These are phyloP conservation scores for Chloroceryle inda DNA, from an alignment of 2,797 vertebrate species.

Conservation along the genomic window DNA sequence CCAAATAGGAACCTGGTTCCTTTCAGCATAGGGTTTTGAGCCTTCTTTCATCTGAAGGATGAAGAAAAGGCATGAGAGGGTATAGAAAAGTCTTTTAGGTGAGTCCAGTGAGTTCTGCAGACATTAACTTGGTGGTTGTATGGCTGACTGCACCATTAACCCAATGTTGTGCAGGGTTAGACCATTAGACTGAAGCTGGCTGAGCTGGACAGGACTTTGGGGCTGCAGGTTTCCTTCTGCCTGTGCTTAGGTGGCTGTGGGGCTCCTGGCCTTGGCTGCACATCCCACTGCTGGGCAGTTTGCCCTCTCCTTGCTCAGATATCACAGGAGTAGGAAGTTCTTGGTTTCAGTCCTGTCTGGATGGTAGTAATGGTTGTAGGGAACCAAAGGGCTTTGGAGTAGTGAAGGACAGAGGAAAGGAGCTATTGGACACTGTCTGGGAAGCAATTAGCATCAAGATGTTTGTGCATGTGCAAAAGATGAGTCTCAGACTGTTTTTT, in stretches of 20 bases:
- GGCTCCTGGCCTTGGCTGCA: neutral
- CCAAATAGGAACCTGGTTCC: neutral
- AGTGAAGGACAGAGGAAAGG: neutral
- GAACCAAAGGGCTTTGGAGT: neutral
- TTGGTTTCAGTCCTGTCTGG: neutral
- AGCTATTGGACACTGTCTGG: neutral
- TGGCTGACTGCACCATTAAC: neutral
- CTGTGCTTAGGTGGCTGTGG: fast-evolving
- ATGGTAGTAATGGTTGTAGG: neutral
- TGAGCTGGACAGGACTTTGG: neutral
- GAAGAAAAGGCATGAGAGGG: neutral
- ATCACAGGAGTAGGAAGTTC: neutral
- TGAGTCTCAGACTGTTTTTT: neutral
- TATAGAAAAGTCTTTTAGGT: neutral
- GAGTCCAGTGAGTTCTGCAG: neutral
- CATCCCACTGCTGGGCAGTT: neutral
- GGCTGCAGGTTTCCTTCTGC: neutral
- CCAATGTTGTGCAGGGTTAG: fast-evolving
- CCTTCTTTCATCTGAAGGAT: neutral
- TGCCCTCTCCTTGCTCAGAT: neutral
- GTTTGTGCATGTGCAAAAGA: neutral
- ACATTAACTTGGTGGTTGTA: neutral
- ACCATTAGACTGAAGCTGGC: neutral
- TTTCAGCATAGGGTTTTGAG: neutral
- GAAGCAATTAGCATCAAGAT: neutral